Percentiles rank a stretch among this genome's conserved stretches.
Conservation (phyloP, 2,888 invertebrate genomes). For the Acrobasis repandana region DNA sequence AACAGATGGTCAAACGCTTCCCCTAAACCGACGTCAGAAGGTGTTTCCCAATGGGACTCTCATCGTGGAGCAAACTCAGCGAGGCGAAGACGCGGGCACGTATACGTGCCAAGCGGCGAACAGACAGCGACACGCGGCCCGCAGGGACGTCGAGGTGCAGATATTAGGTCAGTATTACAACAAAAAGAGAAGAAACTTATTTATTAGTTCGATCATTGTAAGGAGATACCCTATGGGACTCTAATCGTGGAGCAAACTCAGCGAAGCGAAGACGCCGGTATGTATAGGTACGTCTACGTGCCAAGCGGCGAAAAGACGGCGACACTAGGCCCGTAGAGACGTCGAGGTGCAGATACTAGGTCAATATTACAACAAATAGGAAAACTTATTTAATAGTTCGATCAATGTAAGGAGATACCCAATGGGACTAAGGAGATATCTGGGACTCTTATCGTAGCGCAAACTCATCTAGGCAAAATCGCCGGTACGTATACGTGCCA, state of each 20-base stretch:
- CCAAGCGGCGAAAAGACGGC: conserved; percentile 92
- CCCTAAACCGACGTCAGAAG: conserved; percentile 93
- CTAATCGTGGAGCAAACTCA: conserved; percentile 93
- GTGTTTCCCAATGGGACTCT: conserved; percentile 94
- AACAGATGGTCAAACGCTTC: conserved; percentile 92
- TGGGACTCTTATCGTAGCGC: no score
- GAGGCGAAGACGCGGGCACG: conserved; percentile 92
- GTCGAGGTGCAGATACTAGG: conserved; percentile 89
- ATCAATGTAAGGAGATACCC: no score
- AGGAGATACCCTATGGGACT: conserved; percentile 89
- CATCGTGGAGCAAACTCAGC: conserved; percentile 92
- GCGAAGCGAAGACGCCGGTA: conserved; percentile 88
- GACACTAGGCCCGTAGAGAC: conserved; percentile 89
- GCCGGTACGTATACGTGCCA: no score
- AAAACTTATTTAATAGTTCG: no score
- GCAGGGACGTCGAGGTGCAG: conserved; percentile 89
- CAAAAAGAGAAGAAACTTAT: no score
- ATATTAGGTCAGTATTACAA: conserved; percentile 83
- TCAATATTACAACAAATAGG: conserved; percentile 48
- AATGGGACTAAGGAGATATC: no score
- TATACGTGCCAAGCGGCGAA: conserved; percentile 96
- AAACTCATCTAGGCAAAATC: no score
- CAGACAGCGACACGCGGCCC: conserved; percentile 90
- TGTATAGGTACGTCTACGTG: conserved; percentile 91
- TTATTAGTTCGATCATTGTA: no score